A percentile compares a stretch with the other conserved stretches of the same genome.
Conservation (phyloP, 2,888 invertebrate genomes). For the Pediacus dermestoides region DNA sequence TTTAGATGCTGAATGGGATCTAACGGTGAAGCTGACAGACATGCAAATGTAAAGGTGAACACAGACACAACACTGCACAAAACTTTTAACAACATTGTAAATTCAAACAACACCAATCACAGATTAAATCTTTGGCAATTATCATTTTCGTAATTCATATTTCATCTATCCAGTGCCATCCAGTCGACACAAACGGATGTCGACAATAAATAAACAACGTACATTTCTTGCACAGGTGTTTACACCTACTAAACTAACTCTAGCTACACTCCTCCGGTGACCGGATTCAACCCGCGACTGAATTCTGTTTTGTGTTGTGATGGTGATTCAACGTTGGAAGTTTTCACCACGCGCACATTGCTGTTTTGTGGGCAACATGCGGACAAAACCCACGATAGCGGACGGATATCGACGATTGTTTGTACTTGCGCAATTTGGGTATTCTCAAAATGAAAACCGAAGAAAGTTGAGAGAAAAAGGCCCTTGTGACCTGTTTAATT, state of each 20-base stretch:
- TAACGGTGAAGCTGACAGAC: slow-evolving; percentile 38
- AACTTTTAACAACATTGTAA: slow-evolving; percentile 37
- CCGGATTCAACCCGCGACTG: slow-evolving; percentile 29
- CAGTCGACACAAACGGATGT: slow-evolving; percentile 13
- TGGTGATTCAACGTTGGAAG: no score
- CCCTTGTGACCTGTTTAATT: no score
- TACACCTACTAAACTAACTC: slow-evolving; percentile 15
- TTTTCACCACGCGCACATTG: no score
- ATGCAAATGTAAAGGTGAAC: slow-evolving; percentile 33
- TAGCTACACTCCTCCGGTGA: slow-evolving; percentile 17
- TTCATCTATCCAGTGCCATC: slow-evolving; percentile 12
- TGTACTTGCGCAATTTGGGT: slow-evolving; percentile 25
- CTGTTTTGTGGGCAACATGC: slow-evolving; percentile 34
- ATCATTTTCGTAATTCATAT: slow-evolving; percentile 28
- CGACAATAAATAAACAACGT: slow-evolving; percentile 21
- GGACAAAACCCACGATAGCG: slow-evolving; percentile 26
- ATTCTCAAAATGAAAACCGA: no score
- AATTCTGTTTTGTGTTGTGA: slow-evolving; percentile 29
- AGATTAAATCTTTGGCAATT: slow-evolving; percentile 30
- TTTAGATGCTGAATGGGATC: slow-evolving; percentile 36
- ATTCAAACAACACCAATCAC: slow-evolving; percentile 30
- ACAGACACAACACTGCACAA: slow-evolving; percentile 37
- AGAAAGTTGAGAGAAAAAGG: no score
- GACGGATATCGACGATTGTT: slow-evolving; percentile 27
- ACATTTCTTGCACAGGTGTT: slow-evolving; percentile 22